A percentile compares a stretch with the other conserved stretches of the same genome.
Evolutionary conservation across 2,797 vertebrate species (phyloP).

Genomic region (Enteromius fasciolatus): DNA sequence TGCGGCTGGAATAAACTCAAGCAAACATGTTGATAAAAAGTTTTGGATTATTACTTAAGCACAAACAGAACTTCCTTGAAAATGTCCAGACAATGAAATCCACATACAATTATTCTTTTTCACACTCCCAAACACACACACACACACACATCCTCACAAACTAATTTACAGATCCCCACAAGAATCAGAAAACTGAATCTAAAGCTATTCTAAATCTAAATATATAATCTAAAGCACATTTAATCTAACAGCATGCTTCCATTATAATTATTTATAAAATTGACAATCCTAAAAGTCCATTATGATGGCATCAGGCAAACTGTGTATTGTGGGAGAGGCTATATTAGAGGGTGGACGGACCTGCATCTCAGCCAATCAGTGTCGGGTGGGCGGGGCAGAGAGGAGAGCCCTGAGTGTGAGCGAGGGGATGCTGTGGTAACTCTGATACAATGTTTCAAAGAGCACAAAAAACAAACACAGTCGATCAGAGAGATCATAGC

Average conservation of each 20-base stretch:
- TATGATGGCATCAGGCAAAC: background rate
- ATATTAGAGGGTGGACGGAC: slow-evolving; percentile 43
- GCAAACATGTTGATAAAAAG: slow-evolving; percentile 12
- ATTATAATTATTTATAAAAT: background rate
- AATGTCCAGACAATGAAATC: background rate
- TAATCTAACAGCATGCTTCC: slow-evolving; percentile 22
- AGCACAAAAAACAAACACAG: slow-evolving; percentile 72
- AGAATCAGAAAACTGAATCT: slow-evolving; percentile 20
- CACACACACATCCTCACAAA: slow-evolving; percentile 33
- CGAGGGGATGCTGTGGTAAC: slow-evolving; percentile 82
- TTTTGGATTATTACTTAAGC: background rate
- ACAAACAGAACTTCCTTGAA: background rate
- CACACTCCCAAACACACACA: slow-evolving; percentile 35
- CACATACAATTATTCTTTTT: slow-evolving; percentile 47
- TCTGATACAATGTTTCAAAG: slow-evolving; percentile 78
- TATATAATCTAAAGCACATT: slow-evolving; percentile 7
- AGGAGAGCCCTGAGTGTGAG: slow-evolving; percentile 82
- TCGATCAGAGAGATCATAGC: slow-evolving; percentile 74
- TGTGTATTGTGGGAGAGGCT: slow-evolving; percentile 1
- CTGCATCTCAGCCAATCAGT: slow-evolving; percentile 69
- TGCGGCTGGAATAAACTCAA: background rate
- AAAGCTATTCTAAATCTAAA: slow-evolving; percentile 36
- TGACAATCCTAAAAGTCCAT: background rate
- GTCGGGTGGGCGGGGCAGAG: slow-evolving; percentile 65
- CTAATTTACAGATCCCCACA: slow-evolving; percentile 14